Percentiles rank a stretch among this genome's conserved stretches.
Conservation (phyloP, 2,113 vertebrate genomes). For the Ceyx margarethae region DNA sequence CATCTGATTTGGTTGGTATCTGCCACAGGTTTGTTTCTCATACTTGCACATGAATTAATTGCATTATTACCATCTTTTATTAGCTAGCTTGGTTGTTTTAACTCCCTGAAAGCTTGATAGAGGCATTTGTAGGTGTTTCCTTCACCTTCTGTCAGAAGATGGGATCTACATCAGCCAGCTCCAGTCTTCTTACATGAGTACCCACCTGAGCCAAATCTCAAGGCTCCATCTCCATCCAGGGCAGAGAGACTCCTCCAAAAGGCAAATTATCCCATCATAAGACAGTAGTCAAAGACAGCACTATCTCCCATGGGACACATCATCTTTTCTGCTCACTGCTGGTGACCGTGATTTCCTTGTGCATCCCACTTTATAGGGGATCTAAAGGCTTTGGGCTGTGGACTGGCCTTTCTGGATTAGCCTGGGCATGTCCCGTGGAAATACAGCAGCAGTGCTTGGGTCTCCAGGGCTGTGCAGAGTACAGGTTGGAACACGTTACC, state of each 20-base stretch:
- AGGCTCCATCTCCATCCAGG: background rate
- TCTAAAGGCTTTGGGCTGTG: background rate
- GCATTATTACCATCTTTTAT: rapidly evolving
- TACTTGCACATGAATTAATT: background rate
- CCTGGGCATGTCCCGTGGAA: background rate
- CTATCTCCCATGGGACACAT: background rate
- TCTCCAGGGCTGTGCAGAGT: background rate
- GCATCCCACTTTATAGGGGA: background rate
- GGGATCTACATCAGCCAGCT: background rate
- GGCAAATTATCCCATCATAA: background rate
- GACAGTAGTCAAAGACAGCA: background rate
- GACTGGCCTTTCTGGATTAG: background rate
- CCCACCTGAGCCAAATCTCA: background rate
- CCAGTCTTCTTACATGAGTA: rapidly evolving
- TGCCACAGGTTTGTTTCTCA: background rate
- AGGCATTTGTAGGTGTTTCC: background rate
- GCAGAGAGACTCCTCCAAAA: background rate
- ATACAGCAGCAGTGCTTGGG: background rate
- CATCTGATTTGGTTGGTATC: background rate
- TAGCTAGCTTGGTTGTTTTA: background rate
- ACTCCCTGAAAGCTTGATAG: background rate
- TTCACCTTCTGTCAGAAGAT: background rate
- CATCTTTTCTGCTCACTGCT: background rate
- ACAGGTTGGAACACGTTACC: background rate
- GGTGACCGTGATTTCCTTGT: background rate